Evolutionary conservation across 2,888 invertebrate genomes (phyloP).

Genomic region (Subacronicta megacephala): DNA sequence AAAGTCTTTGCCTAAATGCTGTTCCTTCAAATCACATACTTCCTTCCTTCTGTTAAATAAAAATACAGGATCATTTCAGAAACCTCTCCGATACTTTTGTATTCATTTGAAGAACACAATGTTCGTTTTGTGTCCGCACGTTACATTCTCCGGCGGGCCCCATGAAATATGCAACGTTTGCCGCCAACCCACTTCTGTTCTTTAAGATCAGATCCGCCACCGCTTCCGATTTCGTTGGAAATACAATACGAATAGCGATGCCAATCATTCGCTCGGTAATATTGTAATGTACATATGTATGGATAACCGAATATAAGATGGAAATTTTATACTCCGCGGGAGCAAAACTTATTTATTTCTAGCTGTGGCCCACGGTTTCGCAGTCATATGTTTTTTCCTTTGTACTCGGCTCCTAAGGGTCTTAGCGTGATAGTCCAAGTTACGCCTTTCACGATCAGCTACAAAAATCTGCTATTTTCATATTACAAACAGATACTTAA

Average conservation of each 20-base stretch:
- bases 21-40: no score
- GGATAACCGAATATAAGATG: slow-evolving; percentile 10
- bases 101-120: slow-evolving; percentile 4
- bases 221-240: slow-evolving; percentile 24
- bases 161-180: slow-evolving; percentile 49
- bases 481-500: no score
- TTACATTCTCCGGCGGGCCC: slow-evolving; percentile 6
- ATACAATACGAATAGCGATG: slow-evolving; percentile 11
- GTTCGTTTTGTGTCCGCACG: slow-evolving; percentile 7
- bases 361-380: no score
- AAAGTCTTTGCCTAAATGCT: no score
- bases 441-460: no score
- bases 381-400: no score
- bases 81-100: background rate
- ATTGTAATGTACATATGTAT: slow-evolving; percentile 19
- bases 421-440: no score
- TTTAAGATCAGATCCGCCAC: slow-evolving; percentile 3
- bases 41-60: background rate
- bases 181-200: slow-evolving; percentile 17
- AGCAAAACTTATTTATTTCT: background rate
- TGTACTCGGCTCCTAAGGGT: no score
- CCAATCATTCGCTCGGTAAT: slow-evolving; percentile 27
- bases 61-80: background rate
- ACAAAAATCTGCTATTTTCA: no score
- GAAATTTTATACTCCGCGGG: slow-evolving; percentile 1